Conservation (phyloP, 2,113 vertebrate genomes). For the Daubentonia madagascariensis region DNA sequence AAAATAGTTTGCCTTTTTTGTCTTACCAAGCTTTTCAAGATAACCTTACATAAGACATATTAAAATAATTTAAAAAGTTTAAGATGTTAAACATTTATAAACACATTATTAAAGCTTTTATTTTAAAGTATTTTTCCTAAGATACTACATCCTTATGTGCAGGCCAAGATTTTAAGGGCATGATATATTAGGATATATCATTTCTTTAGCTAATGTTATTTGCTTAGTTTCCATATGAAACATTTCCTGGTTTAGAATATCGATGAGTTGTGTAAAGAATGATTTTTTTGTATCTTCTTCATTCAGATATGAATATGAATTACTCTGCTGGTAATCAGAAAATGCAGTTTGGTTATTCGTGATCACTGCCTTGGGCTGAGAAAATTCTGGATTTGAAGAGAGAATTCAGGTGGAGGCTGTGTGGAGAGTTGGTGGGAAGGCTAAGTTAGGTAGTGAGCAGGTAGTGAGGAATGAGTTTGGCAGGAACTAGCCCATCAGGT, state of each 20-base stretch:
- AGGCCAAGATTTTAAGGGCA: not conserved
- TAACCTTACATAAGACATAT: not conserved
- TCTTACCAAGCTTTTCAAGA: not conserved
- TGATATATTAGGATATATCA: not conserved
- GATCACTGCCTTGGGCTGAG: not conserved
- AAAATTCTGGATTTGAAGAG: not conserved
- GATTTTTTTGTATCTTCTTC: not conserved
- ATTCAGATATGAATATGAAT: not conserved
- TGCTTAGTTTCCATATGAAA: not conserved
- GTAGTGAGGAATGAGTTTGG: conserved; percentile 28
- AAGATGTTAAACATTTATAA: not conserved
- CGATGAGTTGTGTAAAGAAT: conserved; percentile 15
- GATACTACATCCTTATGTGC: not conserved
- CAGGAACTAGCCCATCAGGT: conserved; percentile 56
- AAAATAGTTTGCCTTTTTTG: not conserved
- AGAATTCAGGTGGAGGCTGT: too few species aligned
- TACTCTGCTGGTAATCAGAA: not conserved
- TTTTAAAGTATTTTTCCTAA: not conserved
- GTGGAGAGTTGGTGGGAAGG: not conserved
- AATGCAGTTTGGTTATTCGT: not conserved
- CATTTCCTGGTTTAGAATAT: conserved; percentile 36
- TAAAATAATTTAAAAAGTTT: not conserved
- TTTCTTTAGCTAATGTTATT: not conserved
- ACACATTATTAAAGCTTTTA: not conserved
- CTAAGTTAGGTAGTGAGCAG: not conserved